Evolutionary conservation across 1,140 invertebrate species (phyloP).

Genomic region (Drosophila nikananu): DNA sequence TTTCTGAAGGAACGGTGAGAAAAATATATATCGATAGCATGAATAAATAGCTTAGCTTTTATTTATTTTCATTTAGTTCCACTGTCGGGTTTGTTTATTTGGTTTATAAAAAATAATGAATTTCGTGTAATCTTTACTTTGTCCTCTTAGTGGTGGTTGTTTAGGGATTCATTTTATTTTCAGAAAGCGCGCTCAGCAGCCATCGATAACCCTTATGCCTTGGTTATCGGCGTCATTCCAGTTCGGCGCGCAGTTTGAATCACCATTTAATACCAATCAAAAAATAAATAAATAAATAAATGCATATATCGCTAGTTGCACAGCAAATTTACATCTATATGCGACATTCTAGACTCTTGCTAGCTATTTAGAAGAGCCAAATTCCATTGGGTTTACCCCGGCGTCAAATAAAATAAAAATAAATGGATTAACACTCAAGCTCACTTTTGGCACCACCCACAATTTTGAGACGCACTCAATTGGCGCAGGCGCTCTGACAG

Average conservation of each 20-base stretch:
- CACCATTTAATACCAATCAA: rapidly evolving
- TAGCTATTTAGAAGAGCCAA: neutral
- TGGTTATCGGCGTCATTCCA: neutral
- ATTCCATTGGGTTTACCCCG: neutral
- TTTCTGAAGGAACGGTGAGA: neutral
- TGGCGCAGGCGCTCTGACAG: constrained; percentile 37
- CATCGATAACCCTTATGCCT: neutral
- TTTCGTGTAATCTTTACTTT: neutral
- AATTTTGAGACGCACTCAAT: constrained; percentile 40
- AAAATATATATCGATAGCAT: neutral
- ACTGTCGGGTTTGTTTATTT: neutral
- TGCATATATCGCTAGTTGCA: neutral
- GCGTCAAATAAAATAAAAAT: constrained; percentile 2
- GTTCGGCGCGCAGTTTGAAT: constrained; percentile 14
- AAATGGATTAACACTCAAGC: constrained; percentile 18
- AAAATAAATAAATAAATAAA: too few species aligned
- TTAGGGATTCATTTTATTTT: neutral
- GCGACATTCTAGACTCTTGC: neutral
- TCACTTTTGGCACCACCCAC: constrained; percentile 74
- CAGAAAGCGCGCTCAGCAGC: neutral
- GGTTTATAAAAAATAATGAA: neutral
- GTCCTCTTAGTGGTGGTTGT: neutral
- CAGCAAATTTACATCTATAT: neutral
- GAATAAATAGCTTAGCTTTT: too few species aligned
- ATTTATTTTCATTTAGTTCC: too few species aligned